Conservation (phyloP, 2,113 vertebrate genomes). For the Cygnus buccinator region DNA sequence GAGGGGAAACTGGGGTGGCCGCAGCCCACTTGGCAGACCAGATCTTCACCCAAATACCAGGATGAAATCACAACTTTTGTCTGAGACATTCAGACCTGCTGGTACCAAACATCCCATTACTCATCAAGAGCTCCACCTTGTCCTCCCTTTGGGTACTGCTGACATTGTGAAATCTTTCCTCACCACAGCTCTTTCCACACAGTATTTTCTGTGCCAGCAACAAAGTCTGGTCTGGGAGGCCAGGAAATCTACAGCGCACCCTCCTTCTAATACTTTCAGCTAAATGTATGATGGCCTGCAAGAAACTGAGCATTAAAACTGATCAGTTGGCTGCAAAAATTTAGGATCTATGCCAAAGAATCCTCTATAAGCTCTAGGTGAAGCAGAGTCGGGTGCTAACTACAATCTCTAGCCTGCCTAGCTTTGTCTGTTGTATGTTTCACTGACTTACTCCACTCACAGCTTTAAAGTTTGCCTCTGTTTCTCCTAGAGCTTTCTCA, state of each 20-base stretch:
- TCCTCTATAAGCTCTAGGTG: neutral
- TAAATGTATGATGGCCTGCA: neutral
- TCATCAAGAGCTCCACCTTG: neutral
- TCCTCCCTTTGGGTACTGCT: constrained; percentile 3
- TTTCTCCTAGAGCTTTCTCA: neutral
- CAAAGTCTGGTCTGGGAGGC: neutral
- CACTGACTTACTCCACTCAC: neutral
- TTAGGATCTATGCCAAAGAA: neutral
- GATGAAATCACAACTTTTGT: constrained; percentile 24
- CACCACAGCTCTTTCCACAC: constrained; percentile 18
- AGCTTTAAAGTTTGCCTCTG: neutral
- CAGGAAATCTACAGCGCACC: neutral
- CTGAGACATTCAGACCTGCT: constrained; percentile 1
- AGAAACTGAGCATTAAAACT: neutral
- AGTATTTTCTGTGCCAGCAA: constrained; percentile 9
- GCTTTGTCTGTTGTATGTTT: neutral
- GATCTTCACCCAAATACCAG: neutral
- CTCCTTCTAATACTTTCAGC: neutral
- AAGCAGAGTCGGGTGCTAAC: neutral
- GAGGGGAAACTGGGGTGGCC: neutral
- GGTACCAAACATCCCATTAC: constrained; percentile 34
- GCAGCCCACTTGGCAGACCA: neutral
- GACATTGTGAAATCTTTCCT: constrained; percentile 4
- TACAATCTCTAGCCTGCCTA: neutral
- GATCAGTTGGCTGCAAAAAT: neutral